Conservation (phyloP, 2,888 invertebrate species). For the Allygus modestus region DNA sequence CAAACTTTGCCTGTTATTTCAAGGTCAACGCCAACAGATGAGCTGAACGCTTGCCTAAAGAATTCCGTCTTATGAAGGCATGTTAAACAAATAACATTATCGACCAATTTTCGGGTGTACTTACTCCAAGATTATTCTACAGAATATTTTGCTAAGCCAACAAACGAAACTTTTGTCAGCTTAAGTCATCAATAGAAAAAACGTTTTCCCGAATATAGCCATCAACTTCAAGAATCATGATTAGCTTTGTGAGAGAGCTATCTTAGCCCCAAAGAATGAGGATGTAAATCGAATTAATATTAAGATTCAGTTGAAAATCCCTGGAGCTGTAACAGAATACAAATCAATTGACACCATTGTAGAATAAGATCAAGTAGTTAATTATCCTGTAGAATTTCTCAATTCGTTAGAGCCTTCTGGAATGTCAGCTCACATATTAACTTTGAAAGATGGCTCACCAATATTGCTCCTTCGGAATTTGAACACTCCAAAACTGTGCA, state of each 20-base stretch:
- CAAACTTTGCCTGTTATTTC: conserved; percentile 71
- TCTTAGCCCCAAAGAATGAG: conserved; percentile 61
- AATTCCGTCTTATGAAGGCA: conserved; percentile 66
- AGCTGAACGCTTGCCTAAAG: conserved; percentile 74
- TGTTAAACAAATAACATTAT: conserved; percentile 64
- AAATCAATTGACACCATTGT: conserved; percentile 64
- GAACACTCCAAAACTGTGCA: conserved; percentile 70
- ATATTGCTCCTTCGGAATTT: conserved; percentile 70
- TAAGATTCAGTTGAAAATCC: conserved; percentile 54
- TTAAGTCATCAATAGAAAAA: background rate
- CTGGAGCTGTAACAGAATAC: conserved; percentile 50
- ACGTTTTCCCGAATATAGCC: conserved; percentile 42
- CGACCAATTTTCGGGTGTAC: conserved; percentile 67
- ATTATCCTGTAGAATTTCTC: conserved; percentile 71
- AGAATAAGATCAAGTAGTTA: background rate
- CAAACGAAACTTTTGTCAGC: conserved; percentile 36
- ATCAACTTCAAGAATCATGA: conserved; percentile 41
- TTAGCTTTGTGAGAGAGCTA: conserved; percentile 62
- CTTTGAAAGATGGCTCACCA: conserved; percentile 70
- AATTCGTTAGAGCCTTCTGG: conserved; percentile 71
- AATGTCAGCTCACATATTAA: conserved; percentile 66
- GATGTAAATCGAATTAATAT: conserved; percentile 50
- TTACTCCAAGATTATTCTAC: conserved; percentile 64
- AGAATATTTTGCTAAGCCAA: conserved; percentile 60
- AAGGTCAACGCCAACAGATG: conserved; percentile 73